phyloP scores from a whole-genome alignment of 2,888 invertebrate genomes.

The Dryobotodes eremita region DNA sequence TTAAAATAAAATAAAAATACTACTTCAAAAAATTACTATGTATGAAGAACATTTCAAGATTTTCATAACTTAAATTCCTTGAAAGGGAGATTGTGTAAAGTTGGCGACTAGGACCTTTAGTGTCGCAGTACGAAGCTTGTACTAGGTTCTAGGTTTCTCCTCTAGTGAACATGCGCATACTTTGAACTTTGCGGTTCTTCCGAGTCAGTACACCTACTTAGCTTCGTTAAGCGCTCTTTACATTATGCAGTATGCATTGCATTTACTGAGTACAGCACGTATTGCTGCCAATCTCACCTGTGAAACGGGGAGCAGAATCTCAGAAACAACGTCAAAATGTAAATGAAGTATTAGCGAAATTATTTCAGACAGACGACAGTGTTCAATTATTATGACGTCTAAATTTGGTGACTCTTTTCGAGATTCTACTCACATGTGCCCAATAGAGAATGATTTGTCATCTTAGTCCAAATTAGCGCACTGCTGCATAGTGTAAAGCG shows the following conservation, averaged over 20 bases:
- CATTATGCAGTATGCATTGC: slow-evolving; percentile 11
- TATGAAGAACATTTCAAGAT: not conserved
- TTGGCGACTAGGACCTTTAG: not conserved
- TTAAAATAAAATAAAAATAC: not conserved
- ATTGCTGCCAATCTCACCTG: not conserved
- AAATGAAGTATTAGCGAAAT: not conserved
- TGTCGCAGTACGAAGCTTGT: not conserved
- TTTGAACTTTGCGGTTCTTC: slow-evolving; percentile 18
- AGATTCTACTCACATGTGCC: not conserved
- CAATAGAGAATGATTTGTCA: not conserved
- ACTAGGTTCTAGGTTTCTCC: too few species aligned
- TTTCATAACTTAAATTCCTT: not conserved
- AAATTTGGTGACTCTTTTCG: not conserved
- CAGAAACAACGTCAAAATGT: not conserved
- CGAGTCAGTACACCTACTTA: not conserved
- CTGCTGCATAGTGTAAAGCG: slow-evolving; percentile 14
- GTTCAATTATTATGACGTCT: not conserved
- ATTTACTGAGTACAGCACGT: not conserved
- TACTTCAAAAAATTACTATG: not conserved
- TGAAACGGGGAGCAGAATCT: not conserved
- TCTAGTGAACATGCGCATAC: slow-evolving; percentile 28
- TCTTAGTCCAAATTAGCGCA: not conserved
- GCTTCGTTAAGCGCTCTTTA: slow-evolving; percentile 23
- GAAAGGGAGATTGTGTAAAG: slow-evolving; percentile 7
- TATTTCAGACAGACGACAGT: not conserved